Evolutionary conservation across 37 sponge, comb jelly and placozoan species (phyloP), one percentile per base, ranked within the genome.

Genomic region (Beroe forskalii): DNA sequence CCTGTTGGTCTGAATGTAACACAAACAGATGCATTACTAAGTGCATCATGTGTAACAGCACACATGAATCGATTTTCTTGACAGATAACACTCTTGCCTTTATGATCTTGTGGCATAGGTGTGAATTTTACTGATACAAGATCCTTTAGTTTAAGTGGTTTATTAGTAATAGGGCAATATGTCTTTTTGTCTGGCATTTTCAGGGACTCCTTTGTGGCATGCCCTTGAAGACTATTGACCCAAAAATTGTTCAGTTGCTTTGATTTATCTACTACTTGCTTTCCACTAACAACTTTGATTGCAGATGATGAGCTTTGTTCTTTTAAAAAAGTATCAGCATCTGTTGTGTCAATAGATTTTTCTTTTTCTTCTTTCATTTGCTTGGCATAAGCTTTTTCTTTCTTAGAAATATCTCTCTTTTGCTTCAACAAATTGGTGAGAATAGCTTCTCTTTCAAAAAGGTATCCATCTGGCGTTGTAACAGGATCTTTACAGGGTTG

Each of bases 401-500:
- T n/a, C 35, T 43, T 80, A 28, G 86, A 43, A 95, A 95, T 93
- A 43, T 95, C 95, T 92, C 91, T 93, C 93, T 97, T 97, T 90
- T 97, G 98, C 41, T 96, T 94, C 17, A 97, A 91, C 0, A 97
- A 69, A 44, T 90, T 90, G 55, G 95, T 95, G 30, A 97, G 72
- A 28, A 97, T 97, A 38, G 98, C 94, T 48, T 97, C 98, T 61
- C 93, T 93, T 40, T 97, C 98, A 91, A 93, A 97, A 9, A 97
- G 80, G 55, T 95, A 96, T 1, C 98, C 98, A 72, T 97, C 94
- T 22, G 93, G 93, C 94, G 97, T 97, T 8, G 93, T 76, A n/a
- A 97, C 95, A 9, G 97, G 97, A 62, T 95, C 91, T 83, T 80
- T 94, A 66, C 97, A 97, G 12, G 97, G 97, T 67, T 97, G 97